Evolutionary conservation across 1,140 invertebrate genomes (phyloP).

Genomic region (Arctopsyche grandis): DNA sequence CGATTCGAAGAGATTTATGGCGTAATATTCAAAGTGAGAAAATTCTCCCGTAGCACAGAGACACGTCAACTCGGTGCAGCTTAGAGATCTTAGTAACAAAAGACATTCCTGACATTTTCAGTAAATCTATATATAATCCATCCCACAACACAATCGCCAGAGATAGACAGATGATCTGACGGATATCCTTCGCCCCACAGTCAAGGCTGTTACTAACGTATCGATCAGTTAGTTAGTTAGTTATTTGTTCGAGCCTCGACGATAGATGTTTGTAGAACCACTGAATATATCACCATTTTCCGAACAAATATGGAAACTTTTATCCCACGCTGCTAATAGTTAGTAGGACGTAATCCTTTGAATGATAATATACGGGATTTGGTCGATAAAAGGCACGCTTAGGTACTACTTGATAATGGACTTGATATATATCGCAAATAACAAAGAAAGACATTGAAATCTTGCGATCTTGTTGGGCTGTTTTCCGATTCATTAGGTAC

Average conservation of each 20-base stretch:
- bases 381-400: too few species aligned
- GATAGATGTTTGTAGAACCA: too few species aligned
- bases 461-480: too few species aligned
- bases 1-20: slow-evolving; percentile 13
- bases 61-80: background rate
- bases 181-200: background rate
- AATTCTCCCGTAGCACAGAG: background rate
- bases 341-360: too few species aligned
- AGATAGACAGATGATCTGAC: slow-evolving; percentile 1
- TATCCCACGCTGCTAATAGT: too few species aligned
- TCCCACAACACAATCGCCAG: background rate
- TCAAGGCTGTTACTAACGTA: background rate
- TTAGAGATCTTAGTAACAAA: background rate
- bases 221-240: background rate
- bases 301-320: background rate
- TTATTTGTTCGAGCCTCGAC: background rate
- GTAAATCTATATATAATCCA: background rate
- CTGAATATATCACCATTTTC: background rate
- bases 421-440: too few species aligned
- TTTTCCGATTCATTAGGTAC: too few species aligned
- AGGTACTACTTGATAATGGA: too few species aligned
- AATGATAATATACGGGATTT: too few species aligned
- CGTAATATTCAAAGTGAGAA: slow-evolving; percentile 16
- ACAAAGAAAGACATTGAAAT: too few species aligned
- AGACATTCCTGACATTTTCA: slow-evolving; percentile 1